A percentile compares a stretch with the other conserved stretches of the same genome.
Conservation (phyloP, 2,113 vertebrate species). For the Megaleporinus macrocephalus region DNA sequence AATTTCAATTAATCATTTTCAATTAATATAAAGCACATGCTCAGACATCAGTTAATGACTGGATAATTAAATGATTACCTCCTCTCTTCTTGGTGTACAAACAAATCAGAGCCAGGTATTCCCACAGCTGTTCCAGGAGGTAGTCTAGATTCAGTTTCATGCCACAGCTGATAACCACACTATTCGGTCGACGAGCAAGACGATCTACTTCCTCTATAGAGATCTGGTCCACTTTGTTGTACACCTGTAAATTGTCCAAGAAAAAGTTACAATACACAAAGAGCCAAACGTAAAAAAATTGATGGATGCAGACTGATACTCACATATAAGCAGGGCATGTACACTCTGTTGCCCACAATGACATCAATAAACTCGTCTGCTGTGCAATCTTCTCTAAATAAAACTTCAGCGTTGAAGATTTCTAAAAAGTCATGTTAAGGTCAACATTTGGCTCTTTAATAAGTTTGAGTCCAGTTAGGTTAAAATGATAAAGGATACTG, state of each 20-base stretch:
- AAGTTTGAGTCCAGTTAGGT: neutral
- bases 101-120: conserved; percentile 94
- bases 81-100: conserved; percentile 98
- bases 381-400: conserved; percentile 94
- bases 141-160: conserved; percentile 98
- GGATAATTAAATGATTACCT: conserved; percentile 70
- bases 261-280: neutral
- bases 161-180: conserved; percentile 96
- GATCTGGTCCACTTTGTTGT: conserved; percentile 99
- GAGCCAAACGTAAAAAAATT: conserved; percentile 11
- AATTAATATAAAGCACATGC: no score
- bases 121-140: conserved; percentile 93
- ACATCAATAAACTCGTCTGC: conserved; percentile 98
- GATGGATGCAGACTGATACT: conserved; percentile 62
- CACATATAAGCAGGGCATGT: conserved; percentile 98
- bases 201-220: conserved; percentile 97
- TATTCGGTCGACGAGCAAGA: conserved; percentile 87
- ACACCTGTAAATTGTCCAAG: conserved; percentile 80
- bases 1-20: no score
- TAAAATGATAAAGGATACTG: conserved; percentile 87
- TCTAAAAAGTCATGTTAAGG: conserved; percentile 85
- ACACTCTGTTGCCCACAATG: conserved; percentile 96
- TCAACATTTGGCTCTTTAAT: neutral
- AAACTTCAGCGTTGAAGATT: conserved; percentile 98
- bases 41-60: neutral